A percentile compares a stretch with the other conserved stretches of the same genome.
phyloP scores from a whole-genome alignment of 1,140 invertebrate genomes.

The Sipha flava region DNA sequence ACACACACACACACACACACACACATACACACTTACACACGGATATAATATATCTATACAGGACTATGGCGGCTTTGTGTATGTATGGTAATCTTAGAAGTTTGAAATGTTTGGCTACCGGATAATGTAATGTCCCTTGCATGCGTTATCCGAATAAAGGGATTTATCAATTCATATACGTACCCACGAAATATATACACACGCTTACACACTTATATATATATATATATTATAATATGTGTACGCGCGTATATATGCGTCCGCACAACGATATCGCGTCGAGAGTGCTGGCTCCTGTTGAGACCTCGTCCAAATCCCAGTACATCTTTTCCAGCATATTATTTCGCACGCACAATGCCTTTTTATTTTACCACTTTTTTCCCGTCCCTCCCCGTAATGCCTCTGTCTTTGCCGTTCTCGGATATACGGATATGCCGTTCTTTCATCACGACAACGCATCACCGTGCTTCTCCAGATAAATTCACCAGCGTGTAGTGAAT shows the following conservation, averaged over 20 bases:
- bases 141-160: not conserved
- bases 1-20: no score
- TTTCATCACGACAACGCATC: not conserved
- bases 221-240: not conserved
- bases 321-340: not conserved
- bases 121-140: not conserved
- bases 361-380: not conserved
- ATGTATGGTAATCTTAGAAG: not conserved
- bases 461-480: no score
- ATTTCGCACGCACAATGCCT: not conserved
- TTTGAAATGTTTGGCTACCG: not conserved
- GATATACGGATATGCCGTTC: not conserved
- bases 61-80: not conserved
- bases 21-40: no score
- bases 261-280: not conserved
- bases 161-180: not conserved
- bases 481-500: no score
- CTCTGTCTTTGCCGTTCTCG: not conserved
- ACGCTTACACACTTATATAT: not conserved
- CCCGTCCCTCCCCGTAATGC: not conserved
- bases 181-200: no score
- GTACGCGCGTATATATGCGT: not conserved
- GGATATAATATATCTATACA: no score
- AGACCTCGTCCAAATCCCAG: constrained; percentile 6
- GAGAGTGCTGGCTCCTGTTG: constrained; percentile 12